phyloP scores from a whole-genome alignment of 2,113 vertebrate species.

The Microtus montanus region DNA sequence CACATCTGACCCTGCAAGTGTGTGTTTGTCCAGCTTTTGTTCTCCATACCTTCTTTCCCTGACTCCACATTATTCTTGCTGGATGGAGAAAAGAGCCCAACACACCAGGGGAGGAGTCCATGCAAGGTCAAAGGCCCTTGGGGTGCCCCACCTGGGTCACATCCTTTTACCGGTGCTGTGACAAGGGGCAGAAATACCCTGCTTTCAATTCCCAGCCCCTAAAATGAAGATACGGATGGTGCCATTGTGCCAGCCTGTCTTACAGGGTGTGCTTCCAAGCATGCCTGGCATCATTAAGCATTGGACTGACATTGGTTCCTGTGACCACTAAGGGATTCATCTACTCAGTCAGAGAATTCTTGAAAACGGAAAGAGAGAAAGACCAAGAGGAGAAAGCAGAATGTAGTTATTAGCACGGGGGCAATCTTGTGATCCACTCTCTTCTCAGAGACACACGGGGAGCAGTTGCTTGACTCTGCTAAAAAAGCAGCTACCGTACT shows the following conservation, averaged over 20 bases:
- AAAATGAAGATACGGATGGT: not conserved
- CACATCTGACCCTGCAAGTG: not conserved
- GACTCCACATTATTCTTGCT: not conserved
- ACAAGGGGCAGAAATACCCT: not conserved
- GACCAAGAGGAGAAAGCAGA: not conserved
- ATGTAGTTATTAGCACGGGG: not conserved
- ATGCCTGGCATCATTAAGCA: not conserved
- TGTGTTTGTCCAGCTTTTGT: accelerated
- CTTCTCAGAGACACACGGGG: not conserved
- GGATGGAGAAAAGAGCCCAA: not conserved
- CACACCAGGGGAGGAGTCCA: not conserved
- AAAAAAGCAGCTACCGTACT: not conserved
- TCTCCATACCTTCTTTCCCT: not conserved
- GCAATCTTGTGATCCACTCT: slow-evolving; percentile 14
- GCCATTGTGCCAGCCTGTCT: accelerated
- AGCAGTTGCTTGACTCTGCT: not conserved
- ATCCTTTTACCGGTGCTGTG: not conserved
- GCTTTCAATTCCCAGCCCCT: not conserved
- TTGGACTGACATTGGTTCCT: not conserved
- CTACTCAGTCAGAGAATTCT: not conserved
- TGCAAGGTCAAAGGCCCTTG: not conserved
- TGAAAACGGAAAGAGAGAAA: not conserved
- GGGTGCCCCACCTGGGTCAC: not conserved
- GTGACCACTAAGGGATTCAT: not conserved
- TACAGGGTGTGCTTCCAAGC: not conserved